A percentile compares a stretch with the other conserved stretches of the same genome.
Evolutionary conservation across 2,113 vertebrate genomes (phyloP).

Genomic region (Gambusia affinis): DNA sequence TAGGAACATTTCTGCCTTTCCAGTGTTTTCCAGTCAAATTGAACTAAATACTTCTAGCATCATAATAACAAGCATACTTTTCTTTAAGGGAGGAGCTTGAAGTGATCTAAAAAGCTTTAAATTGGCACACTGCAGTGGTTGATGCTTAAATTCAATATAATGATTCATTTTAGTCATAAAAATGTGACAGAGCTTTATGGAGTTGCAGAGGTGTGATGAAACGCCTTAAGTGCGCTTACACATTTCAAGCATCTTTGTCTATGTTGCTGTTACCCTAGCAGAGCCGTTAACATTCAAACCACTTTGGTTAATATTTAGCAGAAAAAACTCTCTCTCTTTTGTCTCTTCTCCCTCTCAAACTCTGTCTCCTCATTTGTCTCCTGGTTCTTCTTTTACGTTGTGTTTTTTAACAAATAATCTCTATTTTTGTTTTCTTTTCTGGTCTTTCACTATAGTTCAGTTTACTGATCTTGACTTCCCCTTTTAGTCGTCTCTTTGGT

Average conservation of each 20-base stretch:
- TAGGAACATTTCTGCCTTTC: too few relatives aligned
- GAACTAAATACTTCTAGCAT: neutral
- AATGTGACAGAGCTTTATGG: neutral
- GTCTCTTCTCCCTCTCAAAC: conserved; percentile 9
- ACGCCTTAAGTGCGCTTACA: neutral
- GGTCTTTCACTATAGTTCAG: neutral
- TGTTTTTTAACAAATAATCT: neutral
- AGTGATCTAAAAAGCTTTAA: neutral
- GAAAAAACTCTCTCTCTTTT: conserved; percentile 8
- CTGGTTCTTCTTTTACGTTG: conserved; percentile 1
- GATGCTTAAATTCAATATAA: neutral
- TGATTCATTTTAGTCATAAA: neutral
- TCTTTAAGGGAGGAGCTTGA: neutral
- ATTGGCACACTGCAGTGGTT: neutral
- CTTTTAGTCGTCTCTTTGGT: conserved; percentile 12
- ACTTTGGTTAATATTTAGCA: conserved; percentile 44
- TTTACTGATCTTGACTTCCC: conserved; percentile 13
- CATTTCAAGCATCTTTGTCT: neutral
- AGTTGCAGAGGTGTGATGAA: neutral
- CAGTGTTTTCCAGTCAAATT: neutral
- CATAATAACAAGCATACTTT: neutral
- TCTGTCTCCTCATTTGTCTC: conserved; percentile 9
- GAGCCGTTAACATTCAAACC: conserved; percentile 35
- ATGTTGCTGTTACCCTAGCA: neutral
- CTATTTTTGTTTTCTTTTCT: neutral